Conservation (phyloP, 2,113 vertebrate genomes). For the Mus musculus region GRCm39 chr1:89863001-89863500, state of each 20-base stretch:
- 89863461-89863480: accelerated
- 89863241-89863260: not conserved
- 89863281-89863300: not conserved
- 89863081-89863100: not conserved
- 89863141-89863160: accelerated
- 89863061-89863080: not conserved
- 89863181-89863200: accelerated
- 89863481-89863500: not conserved
- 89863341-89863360: not conserved
- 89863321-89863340: not conserved
- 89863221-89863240: not conserved
- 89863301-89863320: not conserved
- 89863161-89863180: not conserved
- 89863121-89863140: constrained; percentile 11
- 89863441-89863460: not conserved
- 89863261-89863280: not conserved
- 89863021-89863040: not conserved
- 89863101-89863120: not conserved
- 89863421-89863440: not conserved
- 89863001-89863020: not conserved
- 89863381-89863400: not conserved
- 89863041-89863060: not conserved
- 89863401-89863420: not conserved
- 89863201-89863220: not conserved
- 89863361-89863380: not conserved